Evolutionary conservation across 2,888 invertebrate species (phyloP).

Genomic region (Rhingia rostrata): DNA sequence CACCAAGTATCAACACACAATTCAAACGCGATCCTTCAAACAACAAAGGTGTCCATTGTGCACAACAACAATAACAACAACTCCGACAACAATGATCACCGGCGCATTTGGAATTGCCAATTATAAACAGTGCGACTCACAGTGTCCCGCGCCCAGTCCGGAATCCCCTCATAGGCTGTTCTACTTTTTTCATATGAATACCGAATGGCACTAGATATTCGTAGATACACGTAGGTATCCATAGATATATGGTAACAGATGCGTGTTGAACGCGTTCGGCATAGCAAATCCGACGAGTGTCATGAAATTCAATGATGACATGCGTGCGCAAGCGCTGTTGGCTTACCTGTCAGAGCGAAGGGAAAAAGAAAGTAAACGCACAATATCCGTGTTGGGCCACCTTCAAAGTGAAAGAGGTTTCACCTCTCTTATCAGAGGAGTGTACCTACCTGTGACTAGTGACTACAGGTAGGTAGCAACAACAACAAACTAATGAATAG

Average conservation of each 20-base stretch:
- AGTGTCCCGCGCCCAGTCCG: slow-evolving; percentile 66
- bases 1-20: slow-evolving; percentile 53
- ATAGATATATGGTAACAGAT: slow-evolving; percentile 24
- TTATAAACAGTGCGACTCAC: slow-evolving; percentile 23
- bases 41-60: slow-evolving; percentile 65
- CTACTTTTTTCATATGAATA: slow-evolving; percentile 66
- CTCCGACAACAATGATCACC: slow-evolving; percentile 29
- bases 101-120: slow-evolving; percentile 66
- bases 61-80: slow-evolving; percentile 5
- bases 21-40: slow-evolving; percentile 45
- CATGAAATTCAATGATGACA: slow-evolving; percentile 45
- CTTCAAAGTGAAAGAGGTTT: slow-evolving; percentile 57
- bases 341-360: slow-evolving; percentile 26
- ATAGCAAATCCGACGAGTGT: slow-evolving; percentile 26
- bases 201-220: slow-evolving; percentile 37
- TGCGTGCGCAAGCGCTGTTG: slow-evolving; percentile 27
- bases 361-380: slow-evolving; percentile 67
- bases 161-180: slow-evolving; percentile 56
- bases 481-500: background rate
- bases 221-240: background rate
- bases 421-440: slow-evolving; percentile 40
- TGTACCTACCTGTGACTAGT: too few species aligned
- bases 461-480: too few species aligned
- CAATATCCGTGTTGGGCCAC: slow-evolving; percentile 56
- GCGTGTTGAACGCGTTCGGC: slow-evolving; percentile 50